Evolutionary conservation across 2,888 invertebrate genomes (phyloP), one percentile per base, ranked within the genome.

Genomic region (Polydrusus pterygomalis): DNA sequence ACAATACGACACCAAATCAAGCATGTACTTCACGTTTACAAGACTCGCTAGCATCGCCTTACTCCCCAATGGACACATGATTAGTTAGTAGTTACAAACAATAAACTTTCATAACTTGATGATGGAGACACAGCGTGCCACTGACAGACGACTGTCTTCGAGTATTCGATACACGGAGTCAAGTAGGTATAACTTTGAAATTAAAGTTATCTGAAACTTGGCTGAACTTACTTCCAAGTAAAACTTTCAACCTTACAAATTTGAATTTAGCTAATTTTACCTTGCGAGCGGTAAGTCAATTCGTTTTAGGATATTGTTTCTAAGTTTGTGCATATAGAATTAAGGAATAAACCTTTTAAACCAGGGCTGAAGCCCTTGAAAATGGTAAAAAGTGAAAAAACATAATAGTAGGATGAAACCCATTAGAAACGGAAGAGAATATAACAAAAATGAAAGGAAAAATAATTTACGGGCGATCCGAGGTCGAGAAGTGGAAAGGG

Each of bases 11-110:
- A 34, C 9, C 34, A 7, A 34, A 34, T 34, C 34, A 3, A 10
- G 34, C 8, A 7, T 10, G 10, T 7, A 34, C 10, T 18, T 11
- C 51, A 51, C 10, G 51, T 51, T 51, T 51, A 51, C 51, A 10
- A 51, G 25, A 51, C 13, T 51, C 2, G 8, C 11, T 51, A 51
- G n/a, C 17, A 3, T 25, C 51, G 20, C 11, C 3, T 51, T 18
- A n/a, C 20, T 20, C 11, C 20, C 51, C 15, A 8, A 51, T 15
- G 17, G 25, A 18, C 51, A 51, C 25, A 20, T 51, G 25, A 51
- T 51, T 51, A 51, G 51, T 51, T 51, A 51, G 20, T 51, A 51
- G 51, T 51, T 51, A 13, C 51, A 51, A 51, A 51, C 51, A 51
- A 51, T 51, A 51, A 51, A 51, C 51, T 51, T 51, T 13, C 20